A percentile compares a stretch with the other conserved stretches of the same genome.
Evolutionary conservation across 1,140 invertebrate species (phyloP).

Genomic region (Pogonognathellus flavescens): DNA sequence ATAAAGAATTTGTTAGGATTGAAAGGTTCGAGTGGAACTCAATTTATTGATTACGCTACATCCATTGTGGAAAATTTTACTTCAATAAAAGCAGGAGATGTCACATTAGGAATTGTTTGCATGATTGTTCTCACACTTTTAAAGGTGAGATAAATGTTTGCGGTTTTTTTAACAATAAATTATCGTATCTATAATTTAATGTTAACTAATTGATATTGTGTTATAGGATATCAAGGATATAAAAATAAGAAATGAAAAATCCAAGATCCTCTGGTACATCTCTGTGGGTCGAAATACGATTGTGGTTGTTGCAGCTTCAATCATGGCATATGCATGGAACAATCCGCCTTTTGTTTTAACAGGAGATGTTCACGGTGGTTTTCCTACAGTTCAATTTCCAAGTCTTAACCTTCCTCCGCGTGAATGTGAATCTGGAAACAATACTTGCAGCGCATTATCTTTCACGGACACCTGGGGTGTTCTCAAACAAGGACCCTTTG

Average conservation of each 20-base stretch:
- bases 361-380: constrained; percentile 75
- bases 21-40: constrained; percentile 61
- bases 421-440: constrained; percentile 65
- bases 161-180: no score
- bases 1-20: constrained; percentile 71
- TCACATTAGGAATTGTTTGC: constrained; percentile 70
- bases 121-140: constrained; percentile 73
- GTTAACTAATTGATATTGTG: not conserved
- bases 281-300: constrained; percentile 84
- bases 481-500: constrained; percentile 33
- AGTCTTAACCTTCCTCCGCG: constrained; percentile 71
- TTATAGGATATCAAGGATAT: not conserved
- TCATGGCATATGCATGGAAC: constrained; percentile 75
- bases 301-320: constrained; percentile 79
- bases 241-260: constrained; percentile 67
- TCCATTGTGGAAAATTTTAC: constrained; percentile 70
- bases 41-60: constrained; percentile 65
- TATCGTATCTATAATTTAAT: not conserved
- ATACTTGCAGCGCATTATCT: constrained; percentile 72
- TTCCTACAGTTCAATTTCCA: constrained; percentile 77
- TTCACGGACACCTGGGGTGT: constrained; percentile 79
- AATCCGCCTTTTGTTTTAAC: constrained; percentile 77
- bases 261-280: constrained; percentile 78
- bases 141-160: constrained; percentile 62
- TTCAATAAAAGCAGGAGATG: constrained; percentile 69